Evolutionary conservation across 2,888 invertebrate genomes (phyloP), one percentile per base, ranked within the genome.

Genomic region (Scaptodrosophila latifasciaeformis): DNA sequence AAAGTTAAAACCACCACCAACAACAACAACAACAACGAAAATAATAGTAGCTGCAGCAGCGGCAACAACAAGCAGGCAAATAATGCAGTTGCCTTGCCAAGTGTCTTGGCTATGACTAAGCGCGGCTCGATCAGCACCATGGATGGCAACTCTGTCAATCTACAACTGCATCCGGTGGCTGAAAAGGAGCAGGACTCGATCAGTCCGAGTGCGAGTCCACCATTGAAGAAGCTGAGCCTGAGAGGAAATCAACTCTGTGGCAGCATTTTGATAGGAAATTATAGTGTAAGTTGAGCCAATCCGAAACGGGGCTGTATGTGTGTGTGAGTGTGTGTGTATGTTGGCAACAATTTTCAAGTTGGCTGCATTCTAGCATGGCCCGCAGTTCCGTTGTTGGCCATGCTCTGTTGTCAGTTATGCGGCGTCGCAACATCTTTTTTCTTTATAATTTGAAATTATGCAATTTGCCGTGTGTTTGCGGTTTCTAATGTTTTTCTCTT

Each of bases 261-360:
- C 52, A 93, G 92, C 86, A 94, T 95, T 62, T 92, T 94, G 67
- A 90, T 95, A 47, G 94, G 93, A 51, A 94, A 94, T 85, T 94
- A 94, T 86, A 93, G 93, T 84, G 94, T 94, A 88, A 89, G 89
- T 46, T 29, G 0, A 37, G 37, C 34, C 27, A 31, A 40, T 1
- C 10, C 21, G 18, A 29, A 27, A 21, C 34, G 24, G 1, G 13
- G 24, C 13, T 30, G 29, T 31, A 17, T 42, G 24, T 24, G 35
- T 35, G 18, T 27, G 24, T 35, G 21, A 6, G 15, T n/a, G 6
- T 21, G 29, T 18, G 42, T 21, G 18, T 12, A 29, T 17, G 42
- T 30, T 40, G 39, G 9, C 35, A 44, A 50, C 24, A 27, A 50
- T 50, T 50, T 50, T 50, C 49, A 50, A 43, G 13, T 44, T 50